phyloP scores from a whole-genome alignment of 1,140 invertebrate genomes.

The Mycetomoellerius zeteki region DNA sequence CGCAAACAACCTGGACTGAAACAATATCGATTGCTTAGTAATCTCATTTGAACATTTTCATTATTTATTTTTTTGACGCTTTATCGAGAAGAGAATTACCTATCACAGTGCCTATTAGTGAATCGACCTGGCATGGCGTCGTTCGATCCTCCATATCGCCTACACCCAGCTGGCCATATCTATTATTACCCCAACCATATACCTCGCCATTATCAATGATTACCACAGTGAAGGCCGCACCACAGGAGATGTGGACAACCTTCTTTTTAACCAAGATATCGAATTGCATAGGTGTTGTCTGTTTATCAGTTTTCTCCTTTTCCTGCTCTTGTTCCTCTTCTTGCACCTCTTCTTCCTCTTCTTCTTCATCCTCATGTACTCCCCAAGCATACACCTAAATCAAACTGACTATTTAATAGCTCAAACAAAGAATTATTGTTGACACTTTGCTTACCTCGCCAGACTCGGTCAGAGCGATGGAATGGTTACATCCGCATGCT shows the following conservation, averaged over 20 bases:
- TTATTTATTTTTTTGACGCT: not conserved
- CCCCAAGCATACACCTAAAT: constrained; percentile 67
- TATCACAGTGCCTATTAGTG: constrained; percentile 87
- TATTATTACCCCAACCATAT: constrained; percentile 91
- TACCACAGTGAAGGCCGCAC: constrained; percentile 89
- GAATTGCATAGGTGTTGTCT: constrained; percentile 84
- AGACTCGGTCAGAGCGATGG: constrained; percentile 88
- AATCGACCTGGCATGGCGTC: constrained; percentile 85
- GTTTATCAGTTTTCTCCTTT: no score
- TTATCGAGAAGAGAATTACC: constrained; percentile 76
- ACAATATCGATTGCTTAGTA: not conserved
- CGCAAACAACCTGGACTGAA: constrained; percentile 89
- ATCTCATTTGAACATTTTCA: not conserved
- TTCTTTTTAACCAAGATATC: constrained; percentile 87
- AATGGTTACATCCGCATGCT: constrained; percentile 90
- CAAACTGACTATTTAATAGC: no score
- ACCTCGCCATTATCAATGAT: constrained; percentile 90
- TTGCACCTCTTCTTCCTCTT: no score
- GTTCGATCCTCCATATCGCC: constrained; percentile 88
- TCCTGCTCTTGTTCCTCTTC: constrained; percentile 88
- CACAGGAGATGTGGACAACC: constrained; percentile 88
- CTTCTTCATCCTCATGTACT: constrained; percentile 54
- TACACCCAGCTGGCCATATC: constrained; percentile 88
- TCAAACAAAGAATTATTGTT: no score
- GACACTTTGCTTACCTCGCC: constrained; percentile 87